Base-by-base conservation (phyloP, 1,140 invertebrate genomes). In the Acyrthosiphon pisum region DNA sequence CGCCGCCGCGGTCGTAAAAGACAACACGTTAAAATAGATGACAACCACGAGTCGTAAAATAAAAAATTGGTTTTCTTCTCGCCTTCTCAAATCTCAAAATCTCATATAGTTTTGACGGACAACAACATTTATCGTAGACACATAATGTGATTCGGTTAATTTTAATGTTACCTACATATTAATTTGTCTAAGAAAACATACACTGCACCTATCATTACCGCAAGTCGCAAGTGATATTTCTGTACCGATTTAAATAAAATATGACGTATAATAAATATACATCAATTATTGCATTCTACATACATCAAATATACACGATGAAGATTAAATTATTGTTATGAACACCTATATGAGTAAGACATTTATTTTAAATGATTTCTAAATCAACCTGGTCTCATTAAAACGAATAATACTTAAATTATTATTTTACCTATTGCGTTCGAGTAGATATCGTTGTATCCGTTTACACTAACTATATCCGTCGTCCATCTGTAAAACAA, bases 401-500 rank as follows among this genome's bases (percentile, higher is more conserved):
- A n/a, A 76, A n/a, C n/a, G 11, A 4, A n/a, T 30, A 4, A 18
- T 1, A n/a, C 14, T 76, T 81, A 93, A 37, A 83, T 48, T 23
- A 84, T 30, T 46, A 94, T 97, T 97, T 97, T 95, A 97, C 97
- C 97, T 95, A 98, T 97, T 95, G 97, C 97, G 95, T 98, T 98
- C n/a, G 97, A 96, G 35, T 97, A 96, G 0, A 97, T 96, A 76
- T 97, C 97, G 94, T 98, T 98, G 95, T 97, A 98, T 7, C 97
- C 97, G 95, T 98, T 98, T 6, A 98, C 97, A 83, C 96, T 97
- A 20, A 96, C 97, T 8, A 96, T 96, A 30, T 96, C 96, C 37
- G 96, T 97, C 92, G 96, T 96, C 97, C 96, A 98, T 94, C 97
- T 97, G 94, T 68, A 95, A 95, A 88, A 90, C 0, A 53, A 89